Evolutionary conservation across 2,113 vertebrate genomes (phyloP), one percentile per base, ranked within the genome.

Genomic region (Chitala chitala): DNA sequence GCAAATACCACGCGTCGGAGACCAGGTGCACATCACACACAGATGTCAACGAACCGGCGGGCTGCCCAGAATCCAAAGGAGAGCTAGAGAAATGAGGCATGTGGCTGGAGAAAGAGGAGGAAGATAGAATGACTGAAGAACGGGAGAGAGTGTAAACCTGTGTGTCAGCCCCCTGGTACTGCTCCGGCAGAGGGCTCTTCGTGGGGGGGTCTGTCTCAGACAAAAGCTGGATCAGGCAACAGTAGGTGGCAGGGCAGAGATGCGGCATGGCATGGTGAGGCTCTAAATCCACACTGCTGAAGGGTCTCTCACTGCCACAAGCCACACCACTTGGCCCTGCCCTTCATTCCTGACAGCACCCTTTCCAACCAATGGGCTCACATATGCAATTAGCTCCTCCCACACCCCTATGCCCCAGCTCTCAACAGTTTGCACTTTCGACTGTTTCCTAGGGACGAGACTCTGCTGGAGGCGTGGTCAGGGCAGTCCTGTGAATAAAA

Each of bases 151-250:
- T 51, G 38, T 53, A 51, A 50, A 69, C 68, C 68, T 69, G 68
- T 20, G 26, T 69, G 38, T 53, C 68, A 29, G 44, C 46, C 29
- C 40, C 64, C n/a, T 24, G 64, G 64, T 8, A 68, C 42, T 15
- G 64, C 42, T 68, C 40, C 22, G 64, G n/a, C 13, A 42, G 64
- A 13, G 64, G 64, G 64, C 40, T 68, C n/a, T 68, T 42, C 5
- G 64, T n/a, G 12, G 64, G 64, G 64, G 64, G 64, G 72, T 71
- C 40, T 59, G 4, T 38, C 24, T 44, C 33, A 0, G 82, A 81
- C 48, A 82, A 29, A 69, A 85, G 69, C 1, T 84, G 85, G 0
- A 42, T 75, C 29, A 84, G 4, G 77, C 88, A 89, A 75, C 87
- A 89, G 40, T 70, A 74, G 4, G 74, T 78, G 63, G 17, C 1